Evolutionary conservation across 2,888 invertebrate genomes (phyloP).

Genomic region (Campaea margaritaria): DNA sequence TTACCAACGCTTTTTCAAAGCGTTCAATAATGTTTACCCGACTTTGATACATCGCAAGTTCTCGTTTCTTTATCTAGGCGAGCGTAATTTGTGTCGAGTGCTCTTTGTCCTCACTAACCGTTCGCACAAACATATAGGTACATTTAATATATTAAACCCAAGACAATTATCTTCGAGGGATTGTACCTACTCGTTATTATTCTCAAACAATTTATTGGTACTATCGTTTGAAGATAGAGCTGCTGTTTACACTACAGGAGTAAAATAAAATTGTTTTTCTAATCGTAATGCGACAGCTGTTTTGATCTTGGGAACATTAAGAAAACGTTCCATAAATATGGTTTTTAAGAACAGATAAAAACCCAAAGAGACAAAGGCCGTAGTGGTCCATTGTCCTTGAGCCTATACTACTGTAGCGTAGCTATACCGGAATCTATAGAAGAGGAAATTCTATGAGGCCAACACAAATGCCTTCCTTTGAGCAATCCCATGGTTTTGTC

Average conservation of each 20-base stretch:
- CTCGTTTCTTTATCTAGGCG: slow-evolving; percentile 18
- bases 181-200: slow-evolving; percentile 6
- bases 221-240: background rate
- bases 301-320: background rate
- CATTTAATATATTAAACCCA: background rate
- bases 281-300: background rate
- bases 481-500: too few species aligned
- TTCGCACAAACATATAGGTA: background rate
- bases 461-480: too few species aligned
- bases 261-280: too few species aligned
- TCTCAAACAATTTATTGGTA: background rate
- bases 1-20: slow-evolving; percentile 6
- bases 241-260: background rate
- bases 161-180: background rate
- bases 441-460: too few species aligned
- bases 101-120: slow-evolving; percentile 7
- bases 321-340: background rate
- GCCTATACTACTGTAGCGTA: too few species aligned
- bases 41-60: slow-evolving; percentile 13
- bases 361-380: background rate
- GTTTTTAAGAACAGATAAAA: background rate
- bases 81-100: slow-evolving; percentile 24
- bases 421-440: too few species aligned
- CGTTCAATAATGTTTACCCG: slow-evolving; percentile 7
- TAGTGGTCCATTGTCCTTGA: too few species aligned